phyloP scores from a whole-genome alignment of 2,888 invertebrate genomes.

The Drosophila multiciliata region DNA sequence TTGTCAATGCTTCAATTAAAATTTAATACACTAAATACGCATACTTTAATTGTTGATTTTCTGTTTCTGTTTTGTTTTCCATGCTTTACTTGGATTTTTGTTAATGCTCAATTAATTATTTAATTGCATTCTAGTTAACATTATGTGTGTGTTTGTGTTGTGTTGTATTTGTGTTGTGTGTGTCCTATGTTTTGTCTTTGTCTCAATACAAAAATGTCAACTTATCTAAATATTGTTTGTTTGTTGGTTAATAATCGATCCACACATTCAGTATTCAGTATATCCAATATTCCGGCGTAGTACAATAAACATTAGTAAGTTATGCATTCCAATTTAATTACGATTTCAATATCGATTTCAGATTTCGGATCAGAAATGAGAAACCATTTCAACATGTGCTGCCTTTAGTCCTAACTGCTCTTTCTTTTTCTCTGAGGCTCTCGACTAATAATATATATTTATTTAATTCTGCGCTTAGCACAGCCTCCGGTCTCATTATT shows the following conservation, averaged over 20 bases:
- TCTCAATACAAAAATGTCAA: constrained; percentile 63
- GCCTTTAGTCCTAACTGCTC: constrained; percentile 27
- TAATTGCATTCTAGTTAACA: constrained; percentile 71
- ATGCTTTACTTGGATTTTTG: constrained; percentile 40
- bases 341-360: constrained; percentile 49
- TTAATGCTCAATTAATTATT: constrained; percentile 64
- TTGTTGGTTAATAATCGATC: constrained; percentile 58
- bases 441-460: constrained; percentile 23
- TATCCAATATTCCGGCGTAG: constrained; percentile 6
- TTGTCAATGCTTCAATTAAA: constrained; percentile 65
- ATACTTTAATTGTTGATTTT: constrained; percentile 48
- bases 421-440: background rate
- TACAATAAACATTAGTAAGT: constrained; percentile 21
- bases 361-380: constrained; percentile 36
- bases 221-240: constrained; percentile 46
- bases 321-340: constrained; percentile 31
- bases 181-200: constrained; percentile 35
- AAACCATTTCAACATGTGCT: constrained; percentile 54
- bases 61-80: constrained; percentile 23
- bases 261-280: constrained; percentile 19
- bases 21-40: constrained; percentile 66
- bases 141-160: constrained; percentile 31
- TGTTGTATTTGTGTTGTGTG: constrained; percentile 23
- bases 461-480: constrained; percentile 24
- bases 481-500: constrained; percentile 28